Conservation (phyloP, 2,113 vertebrate genomes). For the Rhombomys opimus region DNA sequence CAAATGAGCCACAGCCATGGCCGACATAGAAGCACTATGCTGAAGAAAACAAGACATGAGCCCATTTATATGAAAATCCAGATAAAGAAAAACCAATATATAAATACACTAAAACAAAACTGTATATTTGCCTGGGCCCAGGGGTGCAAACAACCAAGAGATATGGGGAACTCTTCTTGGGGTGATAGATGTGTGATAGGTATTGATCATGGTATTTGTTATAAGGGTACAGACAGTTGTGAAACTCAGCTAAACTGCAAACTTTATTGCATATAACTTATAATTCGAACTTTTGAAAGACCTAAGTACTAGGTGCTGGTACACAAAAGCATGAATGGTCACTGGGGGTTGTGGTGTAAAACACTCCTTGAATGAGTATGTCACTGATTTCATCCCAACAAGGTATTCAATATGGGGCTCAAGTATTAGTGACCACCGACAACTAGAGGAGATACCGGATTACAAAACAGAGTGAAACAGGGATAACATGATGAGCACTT, state of each 20-base stretch:
- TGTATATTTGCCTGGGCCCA: neutral
- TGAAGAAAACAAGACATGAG: constrained; percentile 30
- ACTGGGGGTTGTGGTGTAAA: neutral
- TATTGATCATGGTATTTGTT: neutral
- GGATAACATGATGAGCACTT: neutral
- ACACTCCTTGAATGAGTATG: constrained; percentile 32
- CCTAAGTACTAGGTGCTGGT: neutral
- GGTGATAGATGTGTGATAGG: neutral
- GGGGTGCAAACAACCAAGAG: neutral
- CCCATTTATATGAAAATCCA: constrained; percentile 50
- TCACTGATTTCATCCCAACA: neutral
- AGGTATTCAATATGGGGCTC: neutral
- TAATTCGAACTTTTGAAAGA: neutral
- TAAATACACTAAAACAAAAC: constrained; percentile 1
- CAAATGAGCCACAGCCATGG: neutral
- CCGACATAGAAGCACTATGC: neutral
- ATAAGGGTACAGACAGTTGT: neutral
- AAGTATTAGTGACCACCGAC: neutral
- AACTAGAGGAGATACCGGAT: neutral
- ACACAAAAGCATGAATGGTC: neutral
- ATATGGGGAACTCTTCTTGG: neutral
- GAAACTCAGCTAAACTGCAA: neutral
- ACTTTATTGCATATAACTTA: neutral
- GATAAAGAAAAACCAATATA: constrained; percentile 10
- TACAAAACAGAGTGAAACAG: neutral